Evolutionary conservation across 2,797 vertebrate genomes (phyloP).

Genomic region (Botia almorhae): DNA sequence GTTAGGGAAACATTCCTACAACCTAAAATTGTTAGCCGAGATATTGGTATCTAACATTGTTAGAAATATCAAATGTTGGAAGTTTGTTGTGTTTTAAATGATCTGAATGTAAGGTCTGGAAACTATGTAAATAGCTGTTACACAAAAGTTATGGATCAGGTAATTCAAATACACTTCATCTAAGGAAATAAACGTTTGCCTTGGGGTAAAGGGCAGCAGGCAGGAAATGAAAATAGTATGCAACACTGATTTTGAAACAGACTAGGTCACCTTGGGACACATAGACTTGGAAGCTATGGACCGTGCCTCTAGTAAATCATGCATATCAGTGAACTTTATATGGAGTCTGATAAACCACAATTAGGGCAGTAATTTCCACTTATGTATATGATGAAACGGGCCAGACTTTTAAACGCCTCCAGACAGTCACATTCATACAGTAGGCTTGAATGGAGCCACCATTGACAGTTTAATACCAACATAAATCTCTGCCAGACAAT

Average conservation of each 20-base stretch:
- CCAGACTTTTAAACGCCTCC: conserved; percentile 64
- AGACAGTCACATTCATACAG: conserved; percentile 36
- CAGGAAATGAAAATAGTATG: conserved; percentile 8
- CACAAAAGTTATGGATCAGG: conserved; percentile 16
- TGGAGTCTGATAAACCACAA: conserved; percentile 71
- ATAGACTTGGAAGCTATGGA: conserved; percentile 42
- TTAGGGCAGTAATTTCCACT: conserved; percentile 71
- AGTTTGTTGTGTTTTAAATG: not conserved
- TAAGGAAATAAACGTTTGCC: not conserved
- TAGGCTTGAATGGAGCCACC: conserved; percentile 53
- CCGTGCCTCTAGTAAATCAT: conserved; percentile 70
- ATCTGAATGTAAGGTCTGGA: not conserved
- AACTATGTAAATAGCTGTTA: not conserved
- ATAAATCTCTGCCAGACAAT: conserved; percentile 70
- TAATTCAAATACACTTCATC: not conserved
- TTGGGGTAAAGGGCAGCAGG: conserved; percentile 10
- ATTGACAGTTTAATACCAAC: conserved; percentile 73
- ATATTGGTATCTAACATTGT: not conserved
- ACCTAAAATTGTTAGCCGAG: too few species aligned
- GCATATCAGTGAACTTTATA: conserved; percentile 67
- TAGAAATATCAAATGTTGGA: not conserved
- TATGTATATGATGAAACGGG: conserved; percentile 67
- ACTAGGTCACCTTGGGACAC: conserved; percentile 55
- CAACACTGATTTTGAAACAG: conserved; percentile 8
- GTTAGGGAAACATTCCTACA: too few species aligned